These are phyloP conservation scores for Moxostoma hubbsi DNA, from an alignment of 2,797 vertebrate genomes.

Conservation along the genomic window DNA sequence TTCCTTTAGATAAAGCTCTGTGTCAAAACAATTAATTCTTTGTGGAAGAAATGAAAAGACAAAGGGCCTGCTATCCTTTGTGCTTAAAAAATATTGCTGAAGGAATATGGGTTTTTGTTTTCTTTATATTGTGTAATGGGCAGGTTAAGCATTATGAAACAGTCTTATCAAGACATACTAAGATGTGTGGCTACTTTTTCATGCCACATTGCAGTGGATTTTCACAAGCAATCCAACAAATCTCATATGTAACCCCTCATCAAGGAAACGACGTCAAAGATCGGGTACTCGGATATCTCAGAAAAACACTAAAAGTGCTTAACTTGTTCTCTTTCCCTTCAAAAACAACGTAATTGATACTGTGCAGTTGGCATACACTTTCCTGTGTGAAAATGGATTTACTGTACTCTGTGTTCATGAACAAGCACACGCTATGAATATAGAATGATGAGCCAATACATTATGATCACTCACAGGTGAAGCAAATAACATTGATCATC, in stretches of 20 bases:
- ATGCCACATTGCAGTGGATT: constrained; percentile 17
- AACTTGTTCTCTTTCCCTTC: neutral
- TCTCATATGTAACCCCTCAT: constrained; percentile 3
- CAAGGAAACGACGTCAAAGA: constrained; percentile 10
- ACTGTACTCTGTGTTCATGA: neutral
- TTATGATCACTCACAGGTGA: neutral
- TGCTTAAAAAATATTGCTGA: constrained; percentile 9
- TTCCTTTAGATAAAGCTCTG: constrained; percentile 27
- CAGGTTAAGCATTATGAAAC: neutral
- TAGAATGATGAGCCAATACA: neutral
- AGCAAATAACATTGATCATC: too few relatives aligned
- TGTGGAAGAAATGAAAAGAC: neutral
- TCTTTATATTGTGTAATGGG: constrained; percentile 2
- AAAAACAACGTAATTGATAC: constrained; percentile 22
- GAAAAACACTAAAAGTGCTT: constrained; percentile 3
- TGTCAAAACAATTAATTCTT: neutral
- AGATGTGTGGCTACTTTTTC: neutral
- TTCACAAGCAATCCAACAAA: neutral
- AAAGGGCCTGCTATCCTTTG: neutral
- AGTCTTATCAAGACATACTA: constrained; percentile 8
- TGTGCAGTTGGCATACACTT: neutral
- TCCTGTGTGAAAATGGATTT: neutral
- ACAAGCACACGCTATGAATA: neutral
- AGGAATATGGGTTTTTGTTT: constrained; percentile 5
- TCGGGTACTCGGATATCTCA: neutral